A percentile compares a stretch with the other conserved stretches of the same genome.
Conservation (phyloP, 2,797 vertebrate genomes). For the Lithobates pipiens region DNA sequence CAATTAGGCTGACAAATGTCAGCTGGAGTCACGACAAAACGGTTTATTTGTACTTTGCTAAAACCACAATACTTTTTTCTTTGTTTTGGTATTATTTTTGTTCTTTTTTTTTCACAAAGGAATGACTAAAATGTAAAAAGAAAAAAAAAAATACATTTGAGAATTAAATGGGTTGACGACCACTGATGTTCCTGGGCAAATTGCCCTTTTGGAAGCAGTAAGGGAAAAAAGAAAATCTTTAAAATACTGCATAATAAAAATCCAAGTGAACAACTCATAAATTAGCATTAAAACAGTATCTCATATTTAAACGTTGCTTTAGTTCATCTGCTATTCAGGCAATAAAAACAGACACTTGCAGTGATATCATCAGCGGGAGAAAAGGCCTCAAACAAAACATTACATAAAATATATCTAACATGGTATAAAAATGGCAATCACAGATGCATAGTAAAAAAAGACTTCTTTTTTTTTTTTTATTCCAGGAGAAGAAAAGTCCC, state of each 20-base stretch:
- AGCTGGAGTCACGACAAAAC: conserved; percentile 86
- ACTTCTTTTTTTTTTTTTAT: background rate
- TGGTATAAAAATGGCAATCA: background rate
- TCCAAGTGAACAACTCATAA: conserved; percentile 74
- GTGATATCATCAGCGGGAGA: conserved; percentile 12
- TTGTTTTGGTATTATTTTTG: conserved; percentile 39
- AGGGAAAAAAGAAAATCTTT: conserved; percentile 59
- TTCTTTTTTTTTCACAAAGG: conserved; percentile 65
- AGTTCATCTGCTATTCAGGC: background rate
- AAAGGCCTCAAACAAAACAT: background rate
- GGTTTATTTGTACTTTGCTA: conserved; percentile 84
- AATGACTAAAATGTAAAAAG: conserved; percentile 77
- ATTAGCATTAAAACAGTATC: conserved; percentile 71
- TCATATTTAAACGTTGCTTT: conserved; percentile 67
- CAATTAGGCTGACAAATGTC: conserved; percentile 92
- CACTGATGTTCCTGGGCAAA: conserved; percentile 75
- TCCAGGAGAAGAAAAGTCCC: background rate
- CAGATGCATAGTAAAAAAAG: no score
- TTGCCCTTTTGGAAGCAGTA: conserved; percentile 69
- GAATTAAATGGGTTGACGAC: conserved; percentile 58
- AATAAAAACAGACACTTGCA: conserved; percentile 20
- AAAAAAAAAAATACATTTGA: conserved; percentile 68
- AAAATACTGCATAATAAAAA: conserved; percentile 68
- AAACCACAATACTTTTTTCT: conserved; percentile 79
- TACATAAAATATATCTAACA: background rate